These are phyloP conservation scores for Plutomurus gul DNA, from an alignment of 1,140 invertebrate species.

Conservation along the genomic window DNA sequence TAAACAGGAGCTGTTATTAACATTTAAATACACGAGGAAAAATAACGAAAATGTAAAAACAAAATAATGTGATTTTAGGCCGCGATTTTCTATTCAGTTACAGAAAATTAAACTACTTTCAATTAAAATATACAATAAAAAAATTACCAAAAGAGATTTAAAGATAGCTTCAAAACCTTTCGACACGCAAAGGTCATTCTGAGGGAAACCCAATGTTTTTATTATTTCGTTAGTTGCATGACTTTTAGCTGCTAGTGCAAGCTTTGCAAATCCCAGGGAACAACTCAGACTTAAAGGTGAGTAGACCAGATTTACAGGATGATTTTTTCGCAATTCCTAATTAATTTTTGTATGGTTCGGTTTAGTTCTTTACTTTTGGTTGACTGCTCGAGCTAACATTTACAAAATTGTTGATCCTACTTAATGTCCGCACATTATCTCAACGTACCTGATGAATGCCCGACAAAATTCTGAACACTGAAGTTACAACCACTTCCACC, in stretches of 20 bases:
- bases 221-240: not conserved
- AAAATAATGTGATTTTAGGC: too few species aligned
- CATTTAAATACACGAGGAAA: too few species aligned
- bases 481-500: not conserved
- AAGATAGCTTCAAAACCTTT: not conserved
- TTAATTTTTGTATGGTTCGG: not conserved
- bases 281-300: not conserved
- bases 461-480: not conserved
- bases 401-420: too few species aligned
- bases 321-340: not conserved
- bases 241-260: not conserved
- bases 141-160: not conserved
- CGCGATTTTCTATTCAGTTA: too few species aligned
- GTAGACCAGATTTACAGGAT: not conserved
- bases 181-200: not conserved
- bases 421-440: too few species aligned
- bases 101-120: too few species aligned
- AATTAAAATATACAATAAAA: not conserved
- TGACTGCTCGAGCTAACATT: too few species aligned
- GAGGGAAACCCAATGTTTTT: not conserved
- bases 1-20: too few species aligned
- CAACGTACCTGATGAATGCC: not conserved
- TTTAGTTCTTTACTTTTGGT: too few species aligned
- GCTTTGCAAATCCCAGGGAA: not conserved
- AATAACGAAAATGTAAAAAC: too few species aligned